Base-by-base conservation (phyloP, 2,797 vertebrate species). In the Sylvia borin region DNA sequence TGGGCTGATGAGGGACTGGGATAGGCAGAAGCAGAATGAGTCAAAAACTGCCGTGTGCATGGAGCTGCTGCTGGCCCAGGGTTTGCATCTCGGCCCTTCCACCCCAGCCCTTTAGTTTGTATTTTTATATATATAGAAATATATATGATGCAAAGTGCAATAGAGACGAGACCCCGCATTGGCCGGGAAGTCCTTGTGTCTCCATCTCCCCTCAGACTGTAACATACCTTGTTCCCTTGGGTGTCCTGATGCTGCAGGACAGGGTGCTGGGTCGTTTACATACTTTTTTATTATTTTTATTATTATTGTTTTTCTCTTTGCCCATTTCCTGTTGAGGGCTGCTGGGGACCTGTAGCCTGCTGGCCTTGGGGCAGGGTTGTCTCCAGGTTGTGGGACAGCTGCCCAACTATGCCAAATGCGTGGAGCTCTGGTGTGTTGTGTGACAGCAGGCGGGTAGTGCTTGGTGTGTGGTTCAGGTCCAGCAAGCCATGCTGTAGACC, bases 121-220 rank as follows among this genome's bases (percentile, higher is more conserved):
- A 95, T 95, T 97, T 97, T 97, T 97, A 96, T 87, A 84, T 94
- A 66, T 85, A 95, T 19, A 93, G 5, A 93, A 91, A 92, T 96
- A 92, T 96, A 95, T 97, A 94, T 74, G 81, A 96, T 90, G 85
- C 93, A 88, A 96, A 97, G 97, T 97, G 97, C 97, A 97, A 97
- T 97, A 97, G 97, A 96, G 96, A 95, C 48, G 0, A 94, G 85
- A 91, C 82, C 92, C 90, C 79, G 77, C 66, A 0, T 42, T 93
- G 67, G 71, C 42, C 55, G 79, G 88, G 97, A 80, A 38, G 90
- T 92, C 81, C 78, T 47, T 91, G 89, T 91, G 92, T 97, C 96
- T 97, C 96, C 96, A 85, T 92, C 47, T 95, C 87, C 92, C 89
- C 55, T 92, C 74, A 85, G 72, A 85, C 88, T 94, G 80, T 96